Evolutionary conservation across 2,113 vertebrate species (phyloP).

Genomic region (Pipra filicauda): DNA sequence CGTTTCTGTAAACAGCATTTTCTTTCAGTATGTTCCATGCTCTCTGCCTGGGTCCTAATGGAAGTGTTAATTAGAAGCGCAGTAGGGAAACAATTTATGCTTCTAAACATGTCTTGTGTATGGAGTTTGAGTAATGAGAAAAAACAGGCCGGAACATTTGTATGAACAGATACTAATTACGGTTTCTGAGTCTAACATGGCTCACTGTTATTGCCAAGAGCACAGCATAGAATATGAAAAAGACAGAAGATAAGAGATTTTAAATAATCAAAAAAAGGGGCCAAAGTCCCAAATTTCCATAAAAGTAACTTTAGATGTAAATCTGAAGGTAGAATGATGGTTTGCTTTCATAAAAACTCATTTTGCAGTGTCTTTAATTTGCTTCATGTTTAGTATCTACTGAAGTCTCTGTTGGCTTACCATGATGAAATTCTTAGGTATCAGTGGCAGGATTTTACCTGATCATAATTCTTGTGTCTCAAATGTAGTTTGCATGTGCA

Average conservation of each 20-base stretch:
- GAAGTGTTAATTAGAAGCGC: slow-evolving; percentile 61
- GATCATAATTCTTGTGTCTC: not conserved
- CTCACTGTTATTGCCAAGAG: not conserved
- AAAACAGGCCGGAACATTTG: slow-evolving; percentile 42
- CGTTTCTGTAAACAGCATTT: slow-evolving; percentile 52
- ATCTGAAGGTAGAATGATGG: not conserved
- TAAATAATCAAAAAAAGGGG: not conserved
- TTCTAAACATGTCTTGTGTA: slow-evolving; percentile 41
- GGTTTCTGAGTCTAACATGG: not conserved
- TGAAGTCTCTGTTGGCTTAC: not conserved
- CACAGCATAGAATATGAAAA: not conserved
- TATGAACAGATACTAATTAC: slow-evolving; percentile 44
- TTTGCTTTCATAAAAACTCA: not conserved
- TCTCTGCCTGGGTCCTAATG: slow-evolving; percentile 52
- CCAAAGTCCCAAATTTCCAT: not conserved
- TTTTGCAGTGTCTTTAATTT: not conserved
- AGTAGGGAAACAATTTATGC: slow-evolving; percentile 56
- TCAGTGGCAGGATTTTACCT: not conserved
- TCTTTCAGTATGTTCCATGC: slow-evolving; percentile 50
- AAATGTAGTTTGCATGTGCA: not conserved
- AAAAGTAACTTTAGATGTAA: not conserved
- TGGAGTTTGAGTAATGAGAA: slow-evolving; percentile 59
- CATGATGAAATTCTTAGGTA: not conserved
- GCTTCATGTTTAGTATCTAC: not conserved
- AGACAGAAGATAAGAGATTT: not conserved